Percentiles rank a stretch among this genome's conserved stretches.
These are phyloP conservation scores for Galaxias olidus DNA, from an alignment of 2,797 vertebrate genomes.

Conservation along the genomic window DNA sequence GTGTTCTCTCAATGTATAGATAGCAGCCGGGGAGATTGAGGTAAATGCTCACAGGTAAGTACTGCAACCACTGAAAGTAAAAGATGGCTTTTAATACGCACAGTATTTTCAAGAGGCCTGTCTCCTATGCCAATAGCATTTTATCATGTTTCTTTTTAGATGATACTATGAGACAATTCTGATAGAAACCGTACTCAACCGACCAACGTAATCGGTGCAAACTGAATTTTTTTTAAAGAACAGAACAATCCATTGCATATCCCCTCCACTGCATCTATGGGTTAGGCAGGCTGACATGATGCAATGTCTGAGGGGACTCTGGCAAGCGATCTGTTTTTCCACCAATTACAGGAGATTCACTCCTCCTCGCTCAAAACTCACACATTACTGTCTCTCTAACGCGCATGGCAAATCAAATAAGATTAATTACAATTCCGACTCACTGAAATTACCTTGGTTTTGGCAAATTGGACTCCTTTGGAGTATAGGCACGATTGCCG, in stretches of 20 bases:
- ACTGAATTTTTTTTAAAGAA: too few relatives aligned
- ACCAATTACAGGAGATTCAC: constrained; percentile 18
- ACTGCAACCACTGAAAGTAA: too few relatives aligned
- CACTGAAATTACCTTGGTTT: constrained; percentile 56
- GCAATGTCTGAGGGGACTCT: background rate
- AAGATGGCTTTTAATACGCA: too few relatives aligned
- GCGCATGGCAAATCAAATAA: constrained; percentile 51
- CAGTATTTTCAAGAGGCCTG: too few relatives aligned
- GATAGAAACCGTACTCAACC: too few relatives aligned
- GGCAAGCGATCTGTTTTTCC: constrained; percentile 33
- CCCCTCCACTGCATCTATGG: background rate
- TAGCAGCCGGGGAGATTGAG: too few relatives aligned
- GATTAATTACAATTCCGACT: constrained; percentile 57
- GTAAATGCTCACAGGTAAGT: too few relatives aligned
- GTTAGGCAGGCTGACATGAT: background rate
- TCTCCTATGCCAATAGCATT: too few relatives aligned
- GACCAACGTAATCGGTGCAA: too few relatives aligned
- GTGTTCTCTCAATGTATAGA: too few relatives aligned
- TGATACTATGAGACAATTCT: too few relatives aligned
- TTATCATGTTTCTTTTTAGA: too few relatives aligned
- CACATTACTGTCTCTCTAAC: constrained; percentile 53
- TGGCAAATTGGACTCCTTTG: constrained; percentile 33
- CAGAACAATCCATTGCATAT: background rate
- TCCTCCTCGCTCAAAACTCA: constrained; percentile 32
- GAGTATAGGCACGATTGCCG: constrained; percentile 43